phyloP scores from a whole-genome alignment of 2,888 invertebrate species.

The Limnephilus auricula region DNA sequence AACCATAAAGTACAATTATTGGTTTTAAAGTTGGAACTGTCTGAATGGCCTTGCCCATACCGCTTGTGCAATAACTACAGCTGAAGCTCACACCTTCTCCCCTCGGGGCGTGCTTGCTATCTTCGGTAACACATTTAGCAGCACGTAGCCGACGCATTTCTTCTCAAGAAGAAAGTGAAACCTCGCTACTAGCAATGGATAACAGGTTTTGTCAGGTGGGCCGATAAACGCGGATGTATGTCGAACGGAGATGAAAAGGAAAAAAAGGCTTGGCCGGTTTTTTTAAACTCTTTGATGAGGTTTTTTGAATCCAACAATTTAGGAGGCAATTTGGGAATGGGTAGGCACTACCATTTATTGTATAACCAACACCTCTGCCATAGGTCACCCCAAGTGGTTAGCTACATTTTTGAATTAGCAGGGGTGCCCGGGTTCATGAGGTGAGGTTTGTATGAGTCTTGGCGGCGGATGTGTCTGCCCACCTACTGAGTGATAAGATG shows the following conservation, averaged over 20 bases:
- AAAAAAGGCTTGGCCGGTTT: not conserved
- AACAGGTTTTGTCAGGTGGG: slow-evolving; percentile 22
- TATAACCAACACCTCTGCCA: too few relatives aligned
- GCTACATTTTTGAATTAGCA: too few relatives aligned
- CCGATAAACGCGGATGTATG: slow-evolving; percentile 5
- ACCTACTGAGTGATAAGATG: too few relatives aligned
- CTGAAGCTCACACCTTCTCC: not conserved
- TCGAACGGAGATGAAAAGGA: not conserved
- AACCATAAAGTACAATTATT: not conserved
- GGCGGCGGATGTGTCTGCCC: too few relatives aligned
- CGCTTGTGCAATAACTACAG: not conserved
- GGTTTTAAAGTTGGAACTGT: not conserved
- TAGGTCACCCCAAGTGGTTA: too few relatives aligned
- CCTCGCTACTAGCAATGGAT: not conserved
- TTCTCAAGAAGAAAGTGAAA: not conserved
- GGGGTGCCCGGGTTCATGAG: too few relatives aligned
- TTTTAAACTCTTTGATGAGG: not conserved
- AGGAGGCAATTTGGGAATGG: too few relatives aligned
- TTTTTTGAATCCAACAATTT: not conserved
- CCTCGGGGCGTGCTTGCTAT: not conserved
- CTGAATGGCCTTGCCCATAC: not conserved
- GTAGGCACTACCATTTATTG: too few relatives aligned
- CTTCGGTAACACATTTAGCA: not conserved
- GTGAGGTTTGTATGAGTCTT: too few relatives aligned
- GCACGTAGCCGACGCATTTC: slow-evolving; percentile 3